phyloP scores from a whole-genome alignment of 2,113 vertebrate species.

The Crotophaga sulcirostris region DNA sequence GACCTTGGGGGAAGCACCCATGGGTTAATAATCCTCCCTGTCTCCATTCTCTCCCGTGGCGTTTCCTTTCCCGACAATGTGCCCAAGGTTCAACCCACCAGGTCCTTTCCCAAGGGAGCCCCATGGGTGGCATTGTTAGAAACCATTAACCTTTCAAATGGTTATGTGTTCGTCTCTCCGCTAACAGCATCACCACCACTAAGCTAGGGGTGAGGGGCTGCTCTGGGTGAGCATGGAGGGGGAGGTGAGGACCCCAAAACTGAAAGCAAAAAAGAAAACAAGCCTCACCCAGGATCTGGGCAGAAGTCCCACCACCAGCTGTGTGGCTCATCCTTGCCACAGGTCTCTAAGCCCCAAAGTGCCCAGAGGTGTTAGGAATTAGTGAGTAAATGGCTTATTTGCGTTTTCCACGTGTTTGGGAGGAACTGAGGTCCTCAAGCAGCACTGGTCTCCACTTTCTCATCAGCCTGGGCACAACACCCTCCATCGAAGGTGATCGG shows the following conservation, averaged over 20 bases:
- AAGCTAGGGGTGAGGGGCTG: background rate
- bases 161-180: too few relatives aligned
- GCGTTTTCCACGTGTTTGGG: accelerated
- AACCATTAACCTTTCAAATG: too few relatives aligned
- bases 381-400: background rate
- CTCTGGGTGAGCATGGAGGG: background rate
- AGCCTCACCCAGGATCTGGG: accelerated
- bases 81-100: accelerated
- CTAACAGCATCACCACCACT: accelerated
- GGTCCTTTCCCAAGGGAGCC: accelerated
- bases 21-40: background rate
- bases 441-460: accelerated
- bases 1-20: too few relatives aligned
- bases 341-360: accelerated
- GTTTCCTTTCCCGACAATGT: background rate
- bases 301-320: accelerated
- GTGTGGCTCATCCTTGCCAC: accelerated
- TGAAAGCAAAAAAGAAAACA: background rate
- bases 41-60: accelerated
- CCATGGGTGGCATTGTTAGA: too few relatives aligned
- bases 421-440: background rate
- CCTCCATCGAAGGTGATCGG: accelerated
- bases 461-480: accelerated
- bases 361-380: accelerated
- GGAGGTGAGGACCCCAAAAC: background rate